Base-by-base conservation (phyloP, 2,888 invertebrate genomes). In the Noctua janthina region DNA sequence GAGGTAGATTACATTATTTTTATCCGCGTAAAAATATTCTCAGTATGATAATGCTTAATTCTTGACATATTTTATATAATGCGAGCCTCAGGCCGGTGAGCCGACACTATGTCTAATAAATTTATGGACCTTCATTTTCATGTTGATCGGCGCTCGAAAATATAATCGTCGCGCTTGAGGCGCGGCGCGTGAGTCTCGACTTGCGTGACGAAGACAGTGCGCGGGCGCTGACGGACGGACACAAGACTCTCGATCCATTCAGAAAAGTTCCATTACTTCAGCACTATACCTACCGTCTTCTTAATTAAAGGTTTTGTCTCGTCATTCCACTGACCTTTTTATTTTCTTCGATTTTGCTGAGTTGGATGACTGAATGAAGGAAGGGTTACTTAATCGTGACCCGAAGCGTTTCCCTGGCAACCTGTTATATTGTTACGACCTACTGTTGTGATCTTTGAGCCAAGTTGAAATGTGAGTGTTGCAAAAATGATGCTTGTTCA, bases 31-130 rank as follows among this genome's bases (percentile, higher is more conserved):
- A 93, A 88, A 95, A 93, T 93, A 94, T 94, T 95, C 93, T 93
- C 92, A 92, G 93, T 95, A 96, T 94, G 94, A 95, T 96, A 96
- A 96, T 96, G 95, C 94, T 95, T 96, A 95, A 96, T 96, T 96
- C 96, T 95, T 96, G 96, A 96, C 96, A 96, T 96, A 96, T 95
- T 96, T 95, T 95, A 94, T 96, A 95, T 96, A 97, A 97, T 96
- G 94, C 95, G 92, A 92, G 96, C 96, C 96, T 82, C 92, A 87
- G 96, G 97, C 96, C 89, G 93, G 88, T 89, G 90, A 92, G 93
- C 97, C 96, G 96, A 96, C 96, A 96, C 96, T 96, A 96, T 96
- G 97, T 96, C 97, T 96, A 96, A 97, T 96, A 97, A 97, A 97
- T 96, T 96, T 97, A 96, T 96, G 96, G 94, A 93, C 95, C 93